Evolutionary conservation across 2,888 invertebrate species (phyloP), one percentile per base, ranked within the genome.

Genomic region (Chymomyza fuscimana): DNA sequence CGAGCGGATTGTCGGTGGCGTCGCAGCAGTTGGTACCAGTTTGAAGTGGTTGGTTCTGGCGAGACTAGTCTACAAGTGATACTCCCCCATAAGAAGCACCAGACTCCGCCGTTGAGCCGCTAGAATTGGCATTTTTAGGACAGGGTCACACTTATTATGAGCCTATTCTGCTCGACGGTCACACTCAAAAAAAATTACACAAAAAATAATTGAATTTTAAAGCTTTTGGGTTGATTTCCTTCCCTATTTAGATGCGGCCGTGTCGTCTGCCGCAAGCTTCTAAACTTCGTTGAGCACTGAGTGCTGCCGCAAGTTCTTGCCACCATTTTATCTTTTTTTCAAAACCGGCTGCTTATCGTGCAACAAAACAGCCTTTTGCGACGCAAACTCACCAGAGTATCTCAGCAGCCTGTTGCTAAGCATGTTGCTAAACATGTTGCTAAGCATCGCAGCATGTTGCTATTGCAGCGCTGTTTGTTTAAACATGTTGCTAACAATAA

Each of bases 251-350:
- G 10, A 22, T 19, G 65, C 62, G 36, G 72, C 80, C 86, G 81
- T 73, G 86, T 36, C 69, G 66, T 75, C 67, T 79, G 77, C 82
- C 80, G 82, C 79, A 63, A 73, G 65, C 77, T 81, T 72, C 74
- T 70, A 86, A 72, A 71, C 65, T 67, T 67, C 72, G 85, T 77
- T 72, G 71, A 70, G 80, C 82, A 82, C 82, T 82, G 71, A 84
- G 68, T 29, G 50, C 71, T 32, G 67, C 69, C 56, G 64, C 62
- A 60, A 60, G 29, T 67, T 36, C 6, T 36, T 36, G 36, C 36
- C 56, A 62, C 62, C 58, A 60, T 29, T 67, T 67, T 16, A 56
- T n/a, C n/a, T 40, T 69, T 70, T 62, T 67, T 70, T 54, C 63
- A 36, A 36, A 7, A 7, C 6, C 7, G 36, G 6, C 9, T 9